A percentile compares a stretch with the other conserved stretches of the same genome.
Evolutionary conservation across 2,888 invertebrate genomes (phyloP).

Genomic region (Eupithecia centaureata): DNA sequence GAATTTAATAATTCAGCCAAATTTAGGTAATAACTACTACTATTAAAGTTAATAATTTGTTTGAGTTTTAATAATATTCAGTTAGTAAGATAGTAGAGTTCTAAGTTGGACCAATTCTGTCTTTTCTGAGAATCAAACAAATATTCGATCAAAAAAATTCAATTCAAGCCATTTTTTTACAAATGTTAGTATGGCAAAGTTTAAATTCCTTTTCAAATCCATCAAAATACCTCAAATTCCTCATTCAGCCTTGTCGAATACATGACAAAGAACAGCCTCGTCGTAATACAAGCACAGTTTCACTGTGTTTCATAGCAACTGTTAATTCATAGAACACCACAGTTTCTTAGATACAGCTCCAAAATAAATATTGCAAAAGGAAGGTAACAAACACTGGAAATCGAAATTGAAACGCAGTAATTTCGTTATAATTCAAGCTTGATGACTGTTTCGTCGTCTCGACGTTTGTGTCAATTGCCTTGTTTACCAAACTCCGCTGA

Average conservation of each 20-base stretch:
- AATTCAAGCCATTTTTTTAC: not conserved
- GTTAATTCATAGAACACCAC: constrained; percentile 2
- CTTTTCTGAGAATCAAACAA: not conserved
- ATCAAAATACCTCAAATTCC: constrained; percentile 47
- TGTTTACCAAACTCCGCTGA: too few species aligned
- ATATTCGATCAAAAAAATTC: not conserved
- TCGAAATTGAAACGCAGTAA: not conserved
- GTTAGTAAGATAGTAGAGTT: not conserved
- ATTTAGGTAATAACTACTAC: constrained; percentile 14
- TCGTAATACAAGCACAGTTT: constrained; percentile 50
- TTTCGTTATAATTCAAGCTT: not conserved
- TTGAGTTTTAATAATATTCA: not conserved
- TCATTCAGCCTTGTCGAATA: constrained; percentile 43
- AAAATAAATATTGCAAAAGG: not conserved
- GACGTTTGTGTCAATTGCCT: too few species aligned
- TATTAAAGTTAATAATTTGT: too few species aligned
- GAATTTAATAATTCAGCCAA: constrained; percentile 49
- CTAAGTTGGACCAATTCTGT: not conserved
- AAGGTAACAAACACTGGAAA: not conserved
- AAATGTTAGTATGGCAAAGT: constrained; percentile 12
- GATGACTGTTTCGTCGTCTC: too few species aligned
- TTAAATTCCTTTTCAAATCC: constrained; percentile 44
- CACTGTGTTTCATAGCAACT: constrained; percentile 46
- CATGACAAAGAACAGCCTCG: constrained; percentile 42
- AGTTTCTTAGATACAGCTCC: not conserved